Base-by-base conservation (phyloP, 35 echinoderm and acorn worm genomes). In the Ophiothrix spiculata region DNA sequence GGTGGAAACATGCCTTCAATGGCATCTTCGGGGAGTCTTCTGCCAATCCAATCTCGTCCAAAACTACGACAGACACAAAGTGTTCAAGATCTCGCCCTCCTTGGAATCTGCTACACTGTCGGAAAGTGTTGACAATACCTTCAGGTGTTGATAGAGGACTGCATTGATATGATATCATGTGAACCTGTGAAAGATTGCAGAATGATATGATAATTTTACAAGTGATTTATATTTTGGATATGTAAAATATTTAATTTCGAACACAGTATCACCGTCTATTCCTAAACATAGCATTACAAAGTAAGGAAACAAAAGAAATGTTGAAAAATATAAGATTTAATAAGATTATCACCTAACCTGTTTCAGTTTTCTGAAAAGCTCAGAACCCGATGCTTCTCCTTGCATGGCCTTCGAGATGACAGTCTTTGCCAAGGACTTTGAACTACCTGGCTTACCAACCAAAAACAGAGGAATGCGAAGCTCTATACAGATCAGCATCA, bases 51-150 rank as follows among this genome's bases (percentile, higher is more conserved):
- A 84, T 56, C 35, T 84, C 81, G 64, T 84, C 81, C 23, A 84
- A 38, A 16, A 84, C 81, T 32, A 84, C 81, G 2, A 84, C 81
- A 1, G 79, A 63, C 49, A 33, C 29, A 64, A 49, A 84, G 16
- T 63, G 29, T 28, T 38, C 31, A 14, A 85, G 83, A 85, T 85
- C 83, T 85, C 74, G 36, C 34, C 64, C 60, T 85, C 75, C 56
- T 39, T 85, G 83, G 32, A 85, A 85, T 69, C 56, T 33, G 56
- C 83, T 85, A 29, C 83, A 85, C 74, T 85, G 83, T 73, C 81
- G 40, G 32, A 84, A 84, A 4, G 81, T 84, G 12, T 36, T 36
- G 19, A 84, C 54, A 33, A 84, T 85, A 36, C 83, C 83, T 36
- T 85, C 83, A 37, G 83, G 83, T 1, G 83, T 85, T 15, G 40